Conservation (phyloP, 2,888 invertebrate species). For the Phengaris alcon region DNA sequence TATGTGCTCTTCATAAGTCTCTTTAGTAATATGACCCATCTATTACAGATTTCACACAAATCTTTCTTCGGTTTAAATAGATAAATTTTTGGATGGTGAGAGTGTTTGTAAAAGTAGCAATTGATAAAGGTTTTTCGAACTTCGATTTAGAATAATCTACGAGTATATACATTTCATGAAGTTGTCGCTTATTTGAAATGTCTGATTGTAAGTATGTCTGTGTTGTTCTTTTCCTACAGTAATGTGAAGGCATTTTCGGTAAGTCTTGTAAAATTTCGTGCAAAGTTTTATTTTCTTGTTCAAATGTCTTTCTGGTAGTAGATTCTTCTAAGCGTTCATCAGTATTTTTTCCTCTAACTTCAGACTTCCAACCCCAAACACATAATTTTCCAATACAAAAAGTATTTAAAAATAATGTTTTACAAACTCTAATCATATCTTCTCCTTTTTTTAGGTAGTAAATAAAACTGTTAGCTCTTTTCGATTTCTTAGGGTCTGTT, state of each 20-base stretch:
- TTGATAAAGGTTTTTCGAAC: conserved; percentile 24
- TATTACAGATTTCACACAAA: too few species aligned
- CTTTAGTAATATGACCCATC: too few species aligned
- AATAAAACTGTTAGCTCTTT: conserved; percentile 30
- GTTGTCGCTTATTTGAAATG: conserved; percentile 19
- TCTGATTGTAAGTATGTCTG: conserved; percentile 28
- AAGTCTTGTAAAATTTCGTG: conserved; percentile 23
- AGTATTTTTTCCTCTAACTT: conserved; percentile 23
- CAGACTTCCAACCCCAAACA: conserved; percentile 30
- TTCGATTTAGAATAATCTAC: conserved; percentile 25
- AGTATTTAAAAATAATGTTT: conserved; percentile 30
- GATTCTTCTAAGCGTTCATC: conserved; percentile 23
- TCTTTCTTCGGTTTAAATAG: conserved; percentile 33
- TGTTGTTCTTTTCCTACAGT: conserved; percentile 29
- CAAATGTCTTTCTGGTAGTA: conserved; percentile 14
- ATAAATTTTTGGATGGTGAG: conserved; percentile 29
- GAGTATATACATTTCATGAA: conserved; percentile 31
- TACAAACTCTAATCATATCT: conserved; percentile 30
- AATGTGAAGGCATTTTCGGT: conserved; percentile 28
- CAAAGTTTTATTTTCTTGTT: conserved; percentile 19
- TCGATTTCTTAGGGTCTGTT: conserved; percentile 33
- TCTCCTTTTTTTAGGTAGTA: conserved; percentile 29
- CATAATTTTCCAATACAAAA: conserved; percentile 30
- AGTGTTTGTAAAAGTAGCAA: conserved; percentile 29
- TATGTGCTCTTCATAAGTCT: too few species aligned